A percentile compares a stretch with the other conserved stretches of the same genome.
Conservation (phyloP, 2,113 vertebrate species). For the Hydrolagus affinis region DNA sequence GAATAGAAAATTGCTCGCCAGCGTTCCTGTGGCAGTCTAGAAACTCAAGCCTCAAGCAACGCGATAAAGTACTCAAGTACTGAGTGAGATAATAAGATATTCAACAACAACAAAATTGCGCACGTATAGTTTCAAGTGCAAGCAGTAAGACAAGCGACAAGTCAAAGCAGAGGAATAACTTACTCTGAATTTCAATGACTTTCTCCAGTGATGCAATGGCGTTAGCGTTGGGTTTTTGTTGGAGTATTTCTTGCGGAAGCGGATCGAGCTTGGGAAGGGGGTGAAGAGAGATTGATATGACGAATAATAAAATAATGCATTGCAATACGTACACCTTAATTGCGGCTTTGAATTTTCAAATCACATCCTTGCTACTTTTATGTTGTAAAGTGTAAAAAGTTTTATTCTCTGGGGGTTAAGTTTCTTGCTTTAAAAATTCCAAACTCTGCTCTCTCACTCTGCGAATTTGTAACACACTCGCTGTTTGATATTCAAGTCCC, state of each 20-base stretch:
- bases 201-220: constrained; percentile 78
- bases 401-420: too few relatives aligned
- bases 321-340: background rate
- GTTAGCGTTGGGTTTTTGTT: constrained; percentile 75
- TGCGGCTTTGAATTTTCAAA: background rate
- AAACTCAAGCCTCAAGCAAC: background rate
- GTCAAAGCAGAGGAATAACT: constrained; percentile 40
- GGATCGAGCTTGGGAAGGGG: constrained; percentile 60
- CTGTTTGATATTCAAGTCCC: too few relatives aligned
- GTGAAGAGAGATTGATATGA: background rate
- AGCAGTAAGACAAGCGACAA: background rate
- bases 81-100: background rate
- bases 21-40: background rate
- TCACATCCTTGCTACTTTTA: background rate
- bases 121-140: too few relatives aligned
- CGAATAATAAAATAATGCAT: background rate
- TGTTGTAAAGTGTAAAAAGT: background rate
- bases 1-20: background rate
- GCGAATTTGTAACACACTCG: background rate
- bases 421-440: background rate
- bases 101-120: background rate
- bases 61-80: too few relatives aligned
- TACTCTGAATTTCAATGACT: constrained; percentile 83
- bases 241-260: constrained; percentile 66
- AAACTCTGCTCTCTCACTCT: background rate